Conservation (phyloP, 1,140 invertebrate species). For the Gyrodactylus salaris region DNA sequence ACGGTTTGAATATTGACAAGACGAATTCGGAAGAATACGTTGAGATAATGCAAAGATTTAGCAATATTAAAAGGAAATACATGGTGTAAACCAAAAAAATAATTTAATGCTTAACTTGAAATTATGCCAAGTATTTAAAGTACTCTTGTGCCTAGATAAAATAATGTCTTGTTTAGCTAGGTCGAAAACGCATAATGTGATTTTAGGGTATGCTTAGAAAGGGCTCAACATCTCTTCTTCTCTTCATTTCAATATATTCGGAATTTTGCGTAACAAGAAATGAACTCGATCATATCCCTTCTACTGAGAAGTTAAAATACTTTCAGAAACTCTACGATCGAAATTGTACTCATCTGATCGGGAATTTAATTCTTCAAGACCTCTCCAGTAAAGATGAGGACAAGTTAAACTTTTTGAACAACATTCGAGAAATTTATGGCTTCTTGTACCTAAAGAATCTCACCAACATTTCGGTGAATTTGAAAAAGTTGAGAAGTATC, state of each 20-base stretch:
- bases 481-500: not conserved
- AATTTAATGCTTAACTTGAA: too few species aligned
- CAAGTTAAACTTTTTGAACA: not conserved
- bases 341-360: not conserved
- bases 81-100: too few species aligned
- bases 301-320: not conserved
- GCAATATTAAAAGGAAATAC: too few species aligned
- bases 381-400: not conserved
- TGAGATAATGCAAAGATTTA: too few species aligned
- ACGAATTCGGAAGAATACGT: too few species aligned
- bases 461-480: not conserved
- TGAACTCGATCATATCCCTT: not conserved
- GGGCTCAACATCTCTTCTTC: too few species aligned
- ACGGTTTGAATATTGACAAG: not conserved
- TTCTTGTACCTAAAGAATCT: not conserved
- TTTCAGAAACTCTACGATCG: not conserved
- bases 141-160: too few species aligned
- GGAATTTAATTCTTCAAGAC: not conserved
- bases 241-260: not conserved
- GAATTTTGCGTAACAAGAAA: not conserved
- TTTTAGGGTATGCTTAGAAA: too few species aligned
- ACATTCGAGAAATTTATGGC: not conserved
- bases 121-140: too few species aligned
- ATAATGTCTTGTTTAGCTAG: too few species aligned
- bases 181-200: too few species aligned